phyloP scores from a whole-genome alignment of 2,888 invertebrate species.

The Tinea trinotella region DNA sequence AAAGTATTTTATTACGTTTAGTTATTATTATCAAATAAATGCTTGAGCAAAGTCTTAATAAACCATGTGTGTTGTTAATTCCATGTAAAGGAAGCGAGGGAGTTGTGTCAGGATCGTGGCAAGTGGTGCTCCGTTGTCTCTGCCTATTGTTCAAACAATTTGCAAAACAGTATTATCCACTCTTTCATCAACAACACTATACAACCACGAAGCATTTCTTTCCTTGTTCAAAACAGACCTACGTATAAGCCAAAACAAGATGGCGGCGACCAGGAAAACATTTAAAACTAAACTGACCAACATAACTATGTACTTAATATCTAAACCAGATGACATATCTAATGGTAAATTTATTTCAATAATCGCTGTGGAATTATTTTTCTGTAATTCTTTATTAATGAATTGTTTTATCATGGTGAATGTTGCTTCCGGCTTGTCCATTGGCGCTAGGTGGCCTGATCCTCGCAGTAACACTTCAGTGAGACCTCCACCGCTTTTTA shows the following conservation, averaged over 20 bases:
- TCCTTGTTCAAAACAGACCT: neutral
- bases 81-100: too few species aligned
- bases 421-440: constrained; percentile 62
- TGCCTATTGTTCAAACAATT: constrained; percentile 9
- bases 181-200: neutral
- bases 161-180: constrained; percentile 4
- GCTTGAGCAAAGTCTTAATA: too few species aligned
- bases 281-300: constrained; percentile 43
- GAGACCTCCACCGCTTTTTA: constrained; percentile 66
- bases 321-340: neutral
- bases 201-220: neutral
- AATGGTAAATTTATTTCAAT: neutral
- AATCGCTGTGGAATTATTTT: neutral
- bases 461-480: constrained; percentile 70
- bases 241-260: constrained; percentile 1
- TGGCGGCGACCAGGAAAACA: constrained; percentile 31
- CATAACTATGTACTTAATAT: neutral
- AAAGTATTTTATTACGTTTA: too few species aligned
- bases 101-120: too few species aligned
- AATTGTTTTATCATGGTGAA: neutral
- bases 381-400: neutral
- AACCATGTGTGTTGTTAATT: too few species aligned
- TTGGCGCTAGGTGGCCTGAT: constrained; percentile 75
- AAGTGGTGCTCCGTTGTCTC: too few species aligned
- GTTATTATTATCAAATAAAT: too few species aligned